A percentile compares a stretch with the other conserved stretches of the same genome.
These are phyloP conservation scores for Trissolcus brochymenae DNA, from an alignment of 2,888 invertebrate genomes.

Conservation along the genomic window DNA sequence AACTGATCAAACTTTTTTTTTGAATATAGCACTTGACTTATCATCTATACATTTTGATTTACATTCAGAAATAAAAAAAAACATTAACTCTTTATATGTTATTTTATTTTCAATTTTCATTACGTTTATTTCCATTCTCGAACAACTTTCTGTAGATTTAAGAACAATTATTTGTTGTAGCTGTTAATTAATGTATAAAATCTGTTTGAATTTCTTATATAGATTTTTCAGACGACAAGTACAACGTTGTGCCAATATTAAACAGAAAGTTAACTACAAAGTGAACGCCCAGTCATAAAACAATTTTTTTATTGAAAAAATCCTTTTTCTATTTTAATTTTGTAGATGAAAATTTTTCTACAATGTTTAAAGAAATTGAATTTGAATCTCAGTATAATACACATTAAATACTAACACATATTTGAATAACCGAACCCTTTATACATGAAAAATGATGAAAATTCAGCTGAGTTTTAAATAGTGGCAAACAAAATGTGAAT, in stretches of 20 bases:
- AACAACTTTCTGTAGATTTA: conserved; percentile 30
- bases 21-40: no score
- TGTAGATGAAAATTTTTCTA: no score
- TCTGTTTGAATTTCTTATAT: conserved; percentile 39
- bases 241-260: conserved; percentile 75
- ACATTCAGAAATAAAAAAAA: no score
- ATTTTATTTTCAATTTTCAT: not conserved
- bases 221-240: conserved; percentile 64
- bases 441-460: conserved; percentile 7
- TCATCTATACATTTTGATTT: no score
- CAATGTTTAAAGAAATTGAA: no score
- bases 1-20: no score
- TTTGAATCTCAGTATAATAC: no score
- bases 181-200: conserved; percentile 22
- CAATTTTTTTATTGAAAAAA: not conserved
- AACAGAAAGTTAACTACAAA: conserved; percentile 65
- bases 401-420: no score
- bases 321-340: not conserved
- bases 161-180: conserved; percentile 45
- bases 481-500: conserved; percentile 29
- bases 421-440: no score
- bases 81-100: no score
- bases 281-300: conserved; percentile 47
- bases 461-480: conserved; percentile 32
- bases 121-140: not conserved